phyloP scores from a whole-genome alignment of 2,797 vertebrate species.

The Naso thynnoides region DNA sequence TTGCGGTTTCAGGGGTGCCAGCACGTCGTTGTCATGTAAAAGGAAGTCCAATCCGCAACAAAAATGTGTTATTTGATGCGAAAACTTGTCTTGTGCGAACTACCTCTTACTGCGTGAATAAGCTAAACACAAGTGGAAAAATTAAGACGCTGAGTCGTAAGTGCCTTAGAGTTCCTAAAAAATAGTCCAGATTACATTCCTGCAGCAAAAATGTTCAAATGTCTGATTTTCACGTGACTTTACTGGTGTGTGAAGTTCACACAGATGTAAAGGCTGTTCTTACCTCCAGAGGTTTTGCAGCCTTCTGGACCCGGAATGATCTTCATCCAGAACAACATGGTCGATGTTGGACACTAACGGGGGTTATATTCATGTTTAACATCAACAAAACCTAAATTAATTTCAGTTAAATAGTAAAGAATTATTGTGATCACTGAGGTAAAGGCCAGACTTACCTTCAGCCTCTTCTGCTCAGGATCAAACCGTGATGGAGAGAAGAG shows the following conservation, averaged over 20 bases:
- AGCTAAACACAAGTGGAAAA: no score
- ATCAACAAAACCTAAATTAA: accelerated
- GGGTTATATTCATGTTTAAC: not conserved
- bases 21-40: no score
- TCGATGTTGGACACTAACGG: slow-evolving; percentile 91
- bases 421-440: not conserved
- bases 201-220: no score
- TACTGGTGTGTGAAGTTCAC: not conserved
- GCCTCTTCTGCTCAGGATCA: slow-evolving; percentile 89
- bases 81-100: no score
- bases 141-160: no score
- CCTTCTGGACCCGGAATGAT: slow-evolving; percentile 92
- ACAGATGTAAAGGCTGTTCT: not conserved
- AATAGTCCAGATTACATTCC: no score
- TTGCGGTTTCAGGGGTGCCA: no score
- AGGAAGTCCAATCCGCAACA: no score
- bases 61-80: no score
- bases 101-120: no score
- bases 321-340: slow-evolving; percentile 92
- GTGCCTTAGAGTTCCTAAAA: no score
- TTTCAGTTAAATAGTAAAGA: not conserved
- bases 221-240: not conserved
- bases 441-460: slow-evolving; percentile 67
- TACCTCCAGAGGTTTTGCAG: slow-evolving; percentile 97
- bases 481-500: slow-evolving; percentile 34